Base-by-base conservation (phyloP, 2,113 vertebrate species). In the Festucalex cinctus region DNA sequence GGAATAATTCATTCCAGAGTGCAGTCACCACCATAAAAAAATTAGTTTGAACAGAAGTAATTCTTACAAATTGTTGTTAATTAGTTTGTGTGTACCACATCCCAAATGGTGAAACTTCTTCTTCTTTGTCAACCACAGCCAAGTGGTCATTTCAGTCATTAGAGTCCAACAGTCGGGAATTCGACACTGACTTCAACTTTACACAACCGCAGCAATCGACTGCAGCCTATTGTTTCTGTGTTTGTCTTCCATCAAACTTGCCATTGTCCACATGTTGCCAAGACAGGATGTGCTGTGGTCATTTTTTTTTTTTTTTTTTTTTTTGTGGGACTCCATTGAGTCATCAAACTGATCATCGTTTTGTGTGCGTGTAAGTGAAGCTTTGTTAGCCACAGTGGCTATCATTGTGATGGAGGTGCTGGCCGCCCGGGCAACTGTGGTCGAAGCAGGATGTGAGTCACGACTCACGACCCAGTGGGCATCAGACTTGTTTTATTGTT, bases 161-260 rank as follows among this genome's bases (percentile, higher is more conserved):
- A 16, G 22, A 62, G 9, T 22, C 58, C 10, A 60, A 24, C 24
- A 56, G 26, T 10, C 6, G 13, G 13, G 26, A 28, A 56, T 28
- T 7, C 8, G n/a, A 17, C n/a, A 14, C 13, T 43, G 39, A 43
- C 39, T 43, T 43, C 12, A 26, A 43, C 39, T 62, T 43, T 41
- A 62, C 60, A 43, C 6, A 62, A 43, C 60, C 60, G 22, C 39
- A 44, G n/a, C n/a, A n/a, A n/a, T 62, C 5, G 22, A 43, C 39
- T 62, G n/a, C 22, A 62, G 39, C 13, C 39, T 7, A 26, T 43
- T 62, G 60, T 62, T 62, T 62, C 22, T 16, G n/a, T 41, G 58
- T 62, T 62, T 62, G 39, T 62, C 60, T 62, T 62, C n/a, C 60
- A 62, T 62, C 59, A 62, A 41, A 39, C 22, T 24, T 13, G n/a